These are phyloP conservation scores for Crepidodera aurea DNA, from an alignment of 2,888 invertebrate species.

Conservation along the genomic window DNA sequence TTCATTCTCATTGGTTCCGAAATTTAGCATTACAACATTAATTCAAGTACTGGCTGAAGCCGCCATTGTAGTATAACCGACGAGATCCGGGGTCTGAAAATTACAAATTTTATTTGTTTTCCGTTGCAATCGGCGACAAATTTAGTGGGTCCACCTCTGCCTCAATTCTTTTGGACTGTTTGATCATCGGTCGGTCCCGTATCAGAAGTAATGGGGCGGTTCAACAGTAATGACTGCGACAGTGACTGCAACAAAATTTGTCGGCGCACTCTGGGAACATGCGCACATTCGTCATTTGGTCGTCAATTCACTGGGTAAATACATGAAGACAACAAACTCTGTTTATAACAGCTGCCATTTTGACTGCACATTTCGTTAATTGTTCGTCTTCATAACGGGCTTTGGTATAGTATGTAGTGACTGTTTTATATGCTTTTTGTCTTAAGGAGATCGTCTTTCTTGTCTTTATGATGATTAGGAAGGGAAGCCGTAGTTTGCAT, in stretches of 20 bases:
- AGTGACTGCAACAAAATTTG: slow-evolving; percentile 37
- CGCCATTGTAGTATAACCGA: too few species aligned
- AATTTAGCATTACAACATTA: too few species aligned
- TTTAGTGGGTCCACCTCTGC: slow-evolving; percentile 6
- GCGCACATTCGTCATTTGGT: slow-evolving; percentile 26
- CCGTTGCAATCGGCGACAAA: too few species aligned
- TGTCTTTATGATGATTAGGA: slow-evolving; percentile 20
- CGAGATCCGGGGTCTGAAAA: too few species aligned
- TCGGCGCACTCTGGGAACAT: slow-evolving; percentile 24
- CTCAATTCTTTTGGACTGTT: not conserved
- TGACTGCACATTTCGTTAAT: slow-evolving; percentile 50
- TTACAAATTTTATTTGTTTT: too few species aligned
- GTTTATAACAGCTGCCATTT: slow-evolving; percentile 50
- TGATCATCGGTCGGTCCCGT: slow-evolving; percentile 4
- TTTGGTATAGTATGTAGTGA: slow-evolving; percentile 37
- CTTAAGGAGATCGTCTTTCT: slow-evolving; percentile 7
- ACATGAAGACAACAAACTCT: slow-evolving; percentile 33
- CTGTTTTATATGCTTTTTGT: slow-evolving; percentile 22
- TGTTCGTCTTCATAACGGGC: slow-evolving; percentile 36
- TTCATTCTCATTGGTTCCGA: too few species aligned
- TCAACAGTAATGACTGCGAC: slow-evolving; percentile 53
- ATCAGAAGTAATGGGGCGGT: slow-evolving; percentile 47
- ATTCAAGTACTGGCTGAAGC: too few species aligned
- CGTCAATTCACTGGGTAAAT: slow-evolving; percentile 36
- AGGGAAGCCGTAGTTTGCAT: not conserved